phyloP scores from a whole-genome alignment of 1,140 invertebrate genomes.

The Dendrolimus kikuchii region DNA sequence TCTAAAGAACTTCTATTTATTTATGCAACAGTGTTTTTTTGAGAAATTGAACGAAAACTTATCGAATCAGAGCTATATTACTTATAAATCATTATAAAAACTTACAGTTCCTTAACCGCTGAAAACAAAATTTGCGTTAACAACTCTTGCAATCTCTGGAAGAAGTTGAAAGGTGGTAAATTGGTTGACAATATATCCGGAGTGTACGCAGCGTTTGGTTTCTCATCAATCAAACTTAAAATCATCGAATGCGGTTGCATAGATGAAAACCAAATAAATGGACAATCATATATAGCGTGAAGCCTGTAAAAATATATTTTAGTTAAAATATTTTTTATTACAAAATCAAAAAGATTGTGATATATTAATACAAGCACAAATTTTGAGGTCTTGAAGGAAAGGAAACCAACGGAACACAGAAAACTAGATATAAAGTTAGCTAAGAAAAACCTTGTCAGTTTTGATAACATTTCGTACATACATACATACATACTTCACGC shows the following conservation, averaged over 20 bases:
- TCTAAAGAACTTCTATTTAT: no score
- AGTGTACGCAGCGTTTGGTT: constrained; percentile 23
- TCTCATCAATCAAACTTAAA: constrained; percentile 20
- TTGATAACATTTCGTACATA: no score
- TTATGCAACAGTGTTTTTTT: no score
- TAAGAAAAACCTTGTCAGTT: no score
- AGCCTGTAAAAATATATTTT: constrained; percentile 12
- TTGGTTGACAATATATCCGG: constrained; percentile 19
- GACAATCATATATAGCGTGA: constrained; percentile 18
- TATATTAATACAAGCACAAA: no score
- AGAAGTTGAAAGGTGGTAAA: constrained; percentile 18
- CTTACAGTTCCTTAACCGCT: constrained; percentile 3
- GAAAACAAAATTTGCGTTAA: constrained; percentile 5
- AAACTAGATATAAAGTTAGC: no score
- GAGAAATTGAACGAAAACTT: no score
- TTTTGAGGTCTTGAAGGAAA: no score
- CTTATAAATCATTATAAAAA: not conserved
- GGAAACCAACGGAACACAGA: no score
- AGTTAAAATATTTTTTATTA: not conserved
- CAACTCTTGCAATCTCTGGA: constrained; percentile 18
- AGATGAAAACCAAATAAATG: constrained; percentile 23
- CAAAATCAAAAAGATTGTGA: no score
- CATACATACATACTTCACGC: no score
- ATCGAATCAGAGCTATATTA: no score
- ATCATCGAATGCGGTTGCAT: constrained; percentile 19